Base-by-base conservation (phyloP, 2,888 invertebrate species). In the Nipponacmea schrenckii region DNA sequence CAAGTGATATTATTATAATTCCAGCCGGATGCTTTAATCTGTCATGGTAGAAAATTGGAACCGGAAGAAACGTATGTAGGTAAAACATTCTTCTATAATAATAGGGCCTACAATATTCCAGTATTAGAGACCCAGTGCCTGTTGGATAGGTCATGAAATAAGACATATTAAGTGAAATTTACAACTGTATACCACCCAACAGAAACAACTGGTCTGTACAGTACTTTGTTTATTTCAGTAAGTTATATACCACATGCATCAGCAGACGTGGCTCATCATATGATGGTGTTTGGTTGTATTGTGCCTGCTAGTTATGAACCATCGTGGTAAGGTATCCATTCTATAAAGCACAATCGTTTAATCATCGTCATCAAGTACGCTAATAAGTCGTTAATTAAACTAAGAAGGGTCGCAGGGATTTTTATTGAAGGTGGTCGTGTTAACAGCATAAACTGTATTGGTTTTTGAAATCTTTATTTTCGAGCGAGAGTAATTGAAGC, bases 231-330 rank as follows among this genome's bases (percentile, higher is more conserved):
- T 39, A 56, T 56, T 91, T 62, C 89, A 94, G 96, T 95, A 84
- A 96, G 95, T 62, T 98, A 96, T 82, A 90, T 90, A 71, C 91
- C 91, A 3, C 87, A 90, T 73, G 91, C 91, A 1, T 85, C 89
- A 67, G 90, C 90, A 62, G 86, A 88, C 68, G 86, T 90, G 17
- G 91, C 91, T 4, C 91, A 91, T 83, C 91, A 91, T 83, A 91
- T 91, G 89, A 88, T 91, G 72, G 86, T 91, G 4, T 91, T 90
- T 80, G 91, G 90, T 12, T 91, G 91, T 81, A 84, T 85, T 20
- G 80, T 79, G 68, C 84, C 88, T 10, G 79, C 80, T 17, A 72
- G 76, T 39, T n/a, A 76, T 45, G 65, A 78, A 17, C 77, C 80
- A 24, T 81, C 74, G 71, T 82, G 80, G 80, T 71, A 90, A 91